Base-by-base conservation (phyloP, 1,140 invertebrate genomes). In the Sesamia nonagrioides region DNA sequence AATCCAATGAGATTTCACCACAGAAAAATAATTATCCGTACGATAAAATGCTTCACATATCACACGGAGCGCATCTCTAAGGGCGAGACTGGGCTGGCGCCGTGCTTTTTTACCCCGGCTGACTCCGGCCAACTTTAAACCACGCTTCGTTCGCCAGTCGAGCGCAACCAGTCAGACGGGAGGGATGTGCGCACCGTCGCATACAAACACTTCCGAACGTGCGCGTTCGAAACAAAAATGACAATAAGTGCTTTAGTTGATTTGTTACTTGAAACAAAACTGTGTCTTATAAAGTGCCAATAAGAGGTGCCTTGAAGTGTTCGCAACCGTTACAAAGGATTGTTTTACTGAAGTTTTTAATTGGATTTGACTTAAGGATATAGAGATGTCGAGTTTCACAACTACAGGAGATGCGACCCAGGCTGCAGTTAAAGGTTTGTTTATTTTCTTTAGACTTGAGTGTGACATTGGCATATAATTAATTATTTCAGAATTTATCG, bases 71-170 rank as follows among this genome's bases (percentile, higher is more conserved):
- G 85, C 92, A 93, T 93, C 92, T 90, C 93, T 94, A 93, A 91
- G 92, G 93, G 92, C 92, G 89, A 91, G 92, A 93, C 91, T 79
- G 85, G 86, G 79, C 81, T 94, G 92, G 92, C 92, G 92, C 92
- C 92, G 91, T 82, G 80, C 90, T 92, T 92, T 92, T 94, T 94
- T 92, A 91, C 89, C 90, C 91, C 88, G 87, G 83, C 85, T 82
- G 79, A 83, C 82, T 84, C 83, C 78, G 78, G 79, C 86, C 84
- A 91, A 89, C 82, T 89, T 89, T 86, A 85, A 83, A 80, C 50
- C 72, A 77, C 60, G 66, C 68, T 79, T 37, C 60, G 72, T 68
- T 40, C 75, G 84, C 85, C 90, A 92, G 91, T 92, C 78, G 87
- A 84, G 76, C 82, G 82, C 77, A 77, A 76, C 78, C 69, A 81